Base-by-base conservation (phyloP, 2,797 vertebrate species). In the Melanotaenia parkinsoni region DNA sequence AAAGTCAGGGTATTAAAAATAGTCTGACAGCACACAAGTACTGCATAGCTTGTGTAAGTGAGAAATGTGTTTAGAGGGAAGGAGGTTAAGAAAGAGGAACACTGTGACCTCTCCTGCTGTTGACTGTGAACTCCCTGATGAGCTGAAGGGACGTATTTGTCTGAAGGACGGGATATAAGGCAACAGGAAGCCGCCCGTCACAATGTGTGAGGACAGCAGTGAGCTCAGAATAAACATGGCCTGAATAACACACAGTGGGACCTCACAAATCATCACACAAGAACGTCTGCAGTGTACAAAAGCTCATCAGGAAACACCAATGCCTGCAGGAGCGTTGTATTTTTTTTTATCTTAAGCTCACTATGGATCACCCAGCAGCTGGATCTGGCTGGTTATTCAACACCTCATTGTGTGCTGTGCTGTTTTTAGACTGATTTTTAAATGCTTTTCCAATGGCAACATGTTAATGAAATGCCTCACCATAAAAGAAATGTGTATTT, bases 81-180 rank as follows among this genome's bases (percentile, higher is more conserved):
- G 51, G 45, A 51, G 53, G 30, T 35, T 33, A 57, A 63, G 73
- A 59, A 83, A 67, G 77, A 80, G 78, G 80, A 90, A 86, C 84
- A 80, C 53, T 16, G 47, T 87, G 81, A 92, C 87, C 81, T 86
- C 78, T 80, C 71, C 63, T n/a, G 56, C 81, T 72, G 79, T 74
- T 81, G 82, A 89, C 79, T 83, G 74, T 84, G 68, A 87, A 83
- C 79, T 88, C 88, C 87, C 85, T 24, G 80, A 88, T 90, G 85
- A 89, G 85, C 83, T 30, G 58, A 70, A 47, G 79, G 81, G 79
- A 85, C 84, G 45, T 86, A 89, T 89, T 82, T 89, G 85, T 89
- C 78, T 85, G 81, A 88, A 80, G 79, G 67, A 83, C 83, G 77
- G 92, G 91, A 94, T 90, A 60, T 93, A 83, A 91, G 88, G 85